Percentiles rank a stretch among this genome's conserved stretches.
phyloP scores from a whole-genome alignment of 2,797 vertebrate genomes.

The Ctenosaura bakeri region DNA sequence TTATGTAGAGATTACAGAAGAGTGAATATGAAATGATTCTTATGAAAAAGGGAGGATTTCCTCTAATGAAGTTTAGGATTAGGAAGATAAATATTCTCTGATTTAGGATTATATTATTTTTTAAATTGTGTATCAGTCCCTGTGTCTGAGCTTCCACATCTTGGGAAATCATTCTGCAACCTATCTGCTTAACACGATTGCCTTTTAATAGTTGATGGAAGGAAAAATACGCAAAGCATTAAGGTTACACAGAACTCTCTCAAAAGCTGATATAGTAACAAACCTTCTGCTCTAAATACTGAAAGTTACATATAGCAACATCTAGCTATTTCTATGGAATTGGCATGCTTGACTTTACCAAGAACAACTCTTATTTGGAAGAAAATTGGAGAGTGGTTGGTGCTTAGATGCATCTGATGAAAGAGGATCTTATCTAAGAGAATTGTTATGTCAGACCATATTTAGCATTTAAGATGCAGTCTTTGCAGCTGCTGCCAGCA shows the following conservation, averaged over 20 bases:
- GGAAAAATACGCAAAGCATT: background rate
- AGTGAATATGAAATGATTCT: background rate
- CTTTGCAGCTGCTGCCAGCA: background rate
- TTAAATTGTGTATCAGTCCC: background rate
- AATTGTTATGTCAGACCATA: background rate
- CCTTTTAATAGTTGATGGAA: background rate
- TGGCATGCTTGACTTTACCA: background rate
- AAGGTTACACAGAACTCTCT: background rate
- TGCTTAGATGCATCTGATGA: background rate
- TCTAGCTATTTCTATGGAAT: background rate
- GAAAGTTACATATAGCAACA: background rate
- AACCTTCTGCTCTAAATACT: background rate
- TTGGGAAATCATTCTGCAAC: background rate
- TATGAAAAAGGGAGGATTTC: background rate
- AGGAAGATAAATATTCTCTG: background rate
- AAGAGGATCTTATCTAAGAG: background rate
- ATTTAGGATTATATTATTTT: background rate
- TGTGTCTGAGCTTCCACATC: too few relatives aligned
- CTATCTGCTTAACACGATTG: background rate
- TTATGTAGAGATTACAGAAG: background rate
- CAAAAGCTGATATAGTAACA: background rate
- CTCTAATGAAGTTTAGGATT: background rate
- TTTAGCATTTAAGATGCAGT: background rate
- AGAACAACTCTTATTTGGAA: background rate
- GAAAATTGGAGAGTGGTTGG: background rate